Conservation (phyloP, 2,888 invertebrate species). For the Psylliodes chrysocephalus region DNA sequence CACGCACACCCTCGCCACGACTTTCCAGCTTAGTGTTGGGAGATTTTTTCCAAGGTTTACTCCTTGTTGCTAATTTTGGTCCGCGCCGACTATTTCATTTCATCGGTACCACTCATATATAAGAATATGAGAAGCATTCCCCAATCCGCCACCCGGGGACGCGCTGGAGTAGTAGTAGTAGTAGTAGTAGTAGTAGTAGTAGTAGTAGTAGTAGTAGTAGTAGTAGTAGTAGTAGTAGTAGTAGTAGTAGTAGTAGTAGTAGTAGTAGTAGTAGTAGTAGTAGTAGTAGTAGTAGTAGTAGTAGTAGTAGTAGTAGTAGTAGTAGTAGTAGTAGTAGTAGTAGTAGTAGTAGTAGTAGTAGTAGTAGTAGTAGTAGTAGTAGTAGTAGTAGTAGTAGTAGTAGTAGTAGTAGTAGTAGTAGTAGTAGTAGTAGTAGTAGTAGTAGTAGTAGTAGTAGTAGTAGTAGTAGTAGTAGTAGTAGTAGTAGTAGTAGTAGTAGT, state of each 20-base stretch:
- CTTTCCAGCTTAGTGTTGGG: too few relatives aligned
- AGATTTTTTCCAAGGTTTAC: too few relatives aligned
- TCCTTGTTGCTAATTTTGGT: too few relatives aligned
- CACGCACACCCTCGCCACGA: too few relatives aligned
- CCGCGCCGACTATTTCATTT: too few relatives aligned
- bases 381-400: conserved; percentile 15
- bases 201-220: conserved; percentile 15
- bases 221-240: conserved; percentile 15
- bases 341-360: conserved; percentile 24
- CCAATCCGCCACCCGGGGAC: too few relatives aligned
- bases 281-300: conserved; percentile 24
- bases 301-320: conserved; percentile 24
- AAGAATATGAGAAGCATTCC: too few relatives aligned
- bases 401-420: conserved; percentile 15
- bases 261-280: conserved; percentile 21
- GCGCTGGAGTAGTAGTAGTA: too few relatives aligned
- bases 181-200: conserved; percentile 15
- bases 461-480: conserved; percentile 15
- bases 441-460: conserved; percentile 15
- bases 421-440: conserved; percentile 15
- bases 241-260: conserved; percentile 15
- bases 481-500: conserved; percentile 15
- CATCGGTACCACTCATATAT: too few relatives aligned
- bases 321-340: conserved; percentile 24
- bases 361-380: conserved; percentile 23